These are phyloP conservation scores for Gallinago jamesoni DNA, from an alignment of 2,113 vertebrate genomes.

Conservation along the genomic window DNA sequence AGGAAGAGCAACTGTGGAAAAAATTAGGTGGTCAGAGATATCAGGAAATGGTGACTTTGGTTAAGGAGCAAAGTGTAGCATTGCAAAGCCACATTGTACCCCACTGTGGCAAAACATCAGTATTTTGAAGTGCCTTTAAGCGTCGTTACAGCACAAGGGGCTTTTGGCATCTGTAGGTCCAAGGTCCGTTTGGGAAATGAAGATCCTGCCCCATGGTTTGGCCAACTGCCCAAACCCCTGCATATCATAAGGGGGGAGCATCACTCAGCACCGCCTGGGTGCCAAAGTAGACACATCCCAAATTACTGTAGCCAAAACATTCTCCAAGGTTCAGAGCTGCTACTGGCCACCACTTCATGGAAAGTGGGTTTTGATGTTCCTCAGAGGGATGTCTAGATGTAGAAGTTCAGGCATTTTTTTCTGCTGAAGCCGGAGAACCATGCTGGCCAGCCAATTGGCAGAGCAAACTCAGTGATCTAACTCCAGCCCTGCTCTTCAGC, in stretches of 20 bases:
- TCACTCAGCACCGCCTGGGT: neutral
- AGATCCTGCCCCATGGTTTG: neutral
- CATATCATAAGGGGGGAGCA: neutral
- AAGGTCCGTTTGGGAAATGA: neutral
- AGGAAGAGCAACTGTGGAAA: neutral
- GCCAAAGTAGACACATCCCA: neutral
- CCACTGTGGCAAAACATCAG: neutral
- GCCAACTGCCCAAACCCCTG: neutral
- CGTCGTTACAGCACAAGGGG: neutral
- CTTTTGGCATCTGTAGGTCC: neutral
- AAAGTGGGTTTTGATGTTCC: neutral
- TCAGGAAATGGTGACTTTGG: neutral
- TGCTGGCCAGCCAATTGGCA: neutral
- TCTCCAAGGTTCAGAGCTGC: neutral
- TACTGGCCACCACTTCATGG: neutral
- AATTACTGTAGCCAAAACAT: neutral
- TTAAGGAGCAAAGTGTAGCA: neutral
- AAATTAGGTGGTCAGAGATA: neutral
- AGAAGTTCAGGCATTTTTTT: neutral
- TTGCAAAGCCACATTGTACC: neutral
- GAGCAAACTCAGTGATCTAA: neutral
- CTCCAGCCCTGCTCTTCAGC: neutral
- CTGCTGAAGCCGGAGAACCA: neutral
- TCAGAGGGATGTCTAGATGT: neutral
- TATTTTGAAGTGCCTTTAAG: neutral